A percentile compares a stretch with the other conserved stretches of the same genome.
phyloP scores from a whole-genome alignment of 2,113 vertebrate genomes.

The Sinocyclocheilus anshuiensis region DNA sequence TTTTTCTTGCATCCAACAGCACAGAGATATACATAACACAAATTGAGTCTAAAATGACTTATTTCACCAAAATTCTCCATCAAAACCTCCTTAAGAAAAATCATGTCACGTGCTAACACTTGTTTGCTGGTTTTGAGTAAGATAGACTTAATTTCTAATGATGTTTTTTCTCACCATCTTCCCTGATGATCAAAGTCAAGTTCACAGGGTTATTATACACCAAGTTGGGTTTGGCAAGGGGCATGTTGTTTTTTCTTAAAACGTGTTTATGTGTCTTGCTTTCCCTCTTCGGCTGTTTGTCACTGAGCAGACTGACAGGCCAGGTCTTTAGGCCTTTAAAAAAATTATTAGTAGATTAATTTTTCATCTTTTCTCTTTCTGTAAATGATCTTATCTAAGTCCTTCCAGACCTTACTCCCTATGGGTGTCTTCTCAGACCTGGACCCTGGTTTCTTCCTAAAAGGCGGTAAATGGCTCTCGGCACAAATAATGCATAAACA shows the following conservation, averaged over 20 bases:
- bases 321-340: constrained; percentile 70
- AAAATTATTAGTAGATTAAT: constrained; percentile 74
- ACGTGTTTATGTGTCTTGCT: not conserved
- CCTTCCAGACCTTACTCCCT: constrained; percentile 62
- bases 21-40: not conserved
- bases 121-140: not conserved
- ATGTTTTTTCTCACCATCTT: not conserved
- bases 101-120: not conserved
- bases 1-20: not conserved
- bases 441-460: constrained; percentile 75
- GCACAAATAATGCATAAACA: constrained; percentile 88
- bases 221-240: not conserved
- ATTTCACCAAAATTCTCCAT: not conserved
- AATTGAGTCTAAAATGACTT: not conserved
- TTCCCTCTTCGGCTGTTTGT: constrained; percentile 70
- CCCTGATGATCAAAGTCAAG: constrained; percentile 33
- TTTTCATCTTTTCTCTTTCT: constrained; percentile 77
- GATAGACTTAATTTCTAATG: not conserved
- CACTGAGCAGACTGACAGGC: constrained; percentile 74
- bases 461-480: constrained; percentile 78
- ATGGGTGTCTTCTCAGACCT: constrained; percentile 70
- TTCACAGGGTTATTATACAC: not conserved
- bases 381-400: constrained; percentile 70
- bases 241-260: not conserved
- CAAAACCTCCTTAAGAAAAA: not conserved